Percentiles rank a stretch among this genome's conserved stretches.
Evolutionary conservation across 2,113 vertebrate genomes (phyloP).

Genomic region (Hypocryptadius cinnamomeus): DNA sequence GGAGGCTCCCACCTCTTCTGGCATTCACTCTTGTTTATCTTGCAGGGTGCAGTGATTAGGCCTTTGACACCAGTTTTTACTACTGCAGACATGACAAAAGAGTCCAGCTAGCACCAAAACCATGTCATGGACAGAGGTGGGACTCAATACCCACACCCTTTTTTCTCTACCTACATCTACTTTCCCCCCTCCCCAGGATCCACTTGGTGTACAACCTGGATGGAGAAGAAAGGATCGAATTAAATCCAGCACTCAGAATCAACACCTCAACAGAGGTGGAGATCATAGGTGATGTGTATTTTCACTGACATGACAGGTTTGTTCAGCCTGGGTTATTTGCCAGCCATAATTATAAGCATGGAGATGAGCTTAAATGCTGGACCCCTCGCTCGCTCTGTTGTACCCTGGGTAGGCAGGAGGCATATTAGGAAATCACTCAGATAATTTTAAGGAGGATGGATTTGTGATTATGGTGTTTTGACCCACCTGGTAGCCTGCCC

Average conservation of each 20-base stretch:
- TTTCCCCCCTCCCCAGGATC: no score
- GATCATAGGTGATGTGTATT: accelerated
- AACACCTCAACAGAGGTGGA: background rate
- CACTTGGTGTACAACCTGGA: background rate
- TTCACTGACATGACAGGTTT: background rate
- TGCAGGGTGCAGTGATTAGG: background rate
- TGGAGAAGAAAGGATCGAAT: background rate
- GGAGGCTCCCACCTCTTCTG: background rate
- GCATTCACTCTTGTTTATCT: background rate
- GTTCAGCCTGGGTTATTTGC: background rate
- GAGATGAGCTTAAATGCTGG: background rate
- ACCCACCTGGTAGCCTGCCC: slow-evolving; percentile 46
- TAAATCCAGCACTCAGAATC: background rate
- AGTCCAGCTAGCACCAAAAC: background rate
- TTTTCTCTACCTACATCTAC: background rate
- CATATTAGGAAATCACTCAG: background rate
- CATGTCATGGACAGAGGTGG: background rate
- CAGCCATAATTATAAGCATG: background rate
- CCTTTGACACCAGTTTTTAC: background rate
- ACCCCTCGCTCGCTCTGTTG: accelerated
- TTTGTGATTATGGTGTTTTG: slow-evolving; percentile 43
- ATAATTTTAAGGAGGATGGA: slow-evolving; percentile 29
- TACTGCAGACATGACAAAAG: background rate
- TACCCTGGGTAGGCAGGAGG: background rate
- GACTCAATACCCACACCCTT: accelerated